phyloP scores from a whole-genome alignment of 37 sponge, comb jelly and placozoan species.

The Spongilla lacustris region DNA sequence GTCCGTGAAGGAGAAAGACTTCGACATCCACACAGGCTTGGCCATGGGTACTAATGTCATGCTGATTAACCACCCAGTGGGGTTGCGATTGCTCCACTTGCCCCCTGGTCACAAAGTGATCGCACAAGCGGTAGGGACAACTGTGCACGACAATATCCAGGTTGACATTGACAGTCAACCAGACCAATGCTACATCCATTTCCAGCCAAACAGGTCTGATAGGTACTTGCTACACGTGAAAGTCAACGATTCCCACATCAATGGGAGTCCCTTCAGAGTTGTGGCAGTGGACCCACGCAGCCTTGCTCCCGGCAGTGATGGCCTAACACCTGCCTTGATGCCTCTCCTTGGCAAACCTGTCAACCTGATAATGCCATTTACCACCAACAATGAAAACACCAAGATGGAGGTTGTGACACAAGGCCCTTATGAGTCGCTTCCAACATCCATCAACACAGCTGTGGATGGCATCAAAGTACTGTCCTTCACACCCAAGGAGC shows the following conservation, averaged over 20 bases:
- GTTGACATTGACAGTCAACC: too few relatives aligned
- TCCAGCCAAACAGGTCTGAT: constrained; percentile 7
- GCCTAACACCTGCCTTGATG: not conserved
- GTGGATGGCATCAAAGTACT: constrained; percentile 13
- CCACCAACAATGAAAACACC: not conserved
- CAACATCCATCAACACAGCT: not conserved
- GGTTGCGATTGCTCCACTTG: too few relatives aligned
- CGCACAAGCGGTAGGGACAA: too few relatives aligned
- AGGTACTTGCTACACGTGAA: constrained; percentile 31
- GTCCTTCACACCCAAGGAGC: constrained; percentile 8
- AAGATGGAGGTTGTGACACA: not conserved
- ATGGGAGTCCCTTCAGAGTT: constrained; percentile 28
- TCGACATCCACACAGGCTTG: too few relatives aligned
- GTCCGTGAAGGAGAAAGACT: too few relatives aligned
- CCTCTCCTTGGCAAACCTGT: constrained; percentile 25
- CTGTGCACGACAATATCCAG: too few relatives aligned
- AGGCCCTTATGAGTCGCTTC: constrained; percentile 33
- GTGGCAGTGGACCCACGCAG: constrained; percentile 9
- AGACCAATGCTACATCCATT: too few relatives aligned
- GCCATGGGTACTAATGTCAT: too few relatives aligned
- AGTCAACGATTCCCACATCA: constrained; percentile 22
- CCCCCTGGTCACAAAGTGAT: too few relatives aligned
- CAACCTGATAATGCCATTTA: constrained; percentile 16
- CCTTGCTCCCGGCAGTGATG: constrained; percentile 7
- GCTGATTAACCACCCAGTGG: too few relatives aligned